Evolutionary conservation across 64 coral and sea anemone species (phyloP), one percentile per base, ranked within the genome.

Genomic region (Pocillopora damicornis): DNA sequence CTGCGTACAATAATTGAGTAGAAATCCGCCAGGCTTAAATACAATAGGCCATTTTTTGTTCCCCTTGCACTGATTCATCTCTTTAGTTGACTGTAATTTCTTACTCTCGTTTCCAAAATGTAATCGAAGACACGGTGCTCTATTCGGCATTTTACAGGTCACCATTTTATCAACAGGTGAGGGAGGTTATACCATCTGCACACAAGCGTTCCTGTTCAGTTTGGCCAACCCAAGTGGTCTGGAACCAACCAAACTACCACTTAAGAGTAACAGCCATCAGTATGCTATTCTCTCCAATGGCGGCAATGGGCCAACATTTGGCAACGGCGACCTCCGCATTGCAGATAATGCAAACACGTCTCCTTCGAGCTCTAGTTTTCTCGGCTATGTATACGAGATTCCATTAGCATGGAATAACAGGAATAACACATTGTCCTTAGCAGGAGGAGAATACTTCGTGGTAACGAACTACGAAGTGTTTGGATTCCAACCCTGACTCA

Each of bases 351-450:
- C 61, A 63, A 63, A 17, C 61, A 63, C 7, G 26, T 78, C 3
- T 75, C 2, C 69, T 34, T 25, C 25, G 5, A 79, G 76, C n/a
- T 51, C 16, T 45, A 88, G 74, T 69, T 58, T 36, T 18, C 76
- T 88, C 62, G 87, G 37, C 63, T 37, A 88, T 58, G 67, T 13
- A n/a, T 88, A 78, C 25, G 42, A 88, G 25, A 78, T 75, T 34
- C 87, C 87, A 23, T 1, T 26, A 26, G 75, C 34, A 0, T 59
- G 66, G 37, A 16, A 77, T 11, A 9, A 30, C 1, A 64, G 66
- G 37, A 16, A 77, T 11, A 9, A 30, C 1, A 64, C 75, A 16
- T 51, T 1, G 7, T 88, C 78, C 30, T 71, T 88, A 1, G 15
- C 75, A 0, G 87, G 87, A 12, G 76, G 13, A 11, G n/a, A 37